Evolutionary conservation across 2,888 invertebrate genomes (phyloP), one percentile per base, ranked within the genome.

Genomic region (Nomada hirtipes): DNA sequence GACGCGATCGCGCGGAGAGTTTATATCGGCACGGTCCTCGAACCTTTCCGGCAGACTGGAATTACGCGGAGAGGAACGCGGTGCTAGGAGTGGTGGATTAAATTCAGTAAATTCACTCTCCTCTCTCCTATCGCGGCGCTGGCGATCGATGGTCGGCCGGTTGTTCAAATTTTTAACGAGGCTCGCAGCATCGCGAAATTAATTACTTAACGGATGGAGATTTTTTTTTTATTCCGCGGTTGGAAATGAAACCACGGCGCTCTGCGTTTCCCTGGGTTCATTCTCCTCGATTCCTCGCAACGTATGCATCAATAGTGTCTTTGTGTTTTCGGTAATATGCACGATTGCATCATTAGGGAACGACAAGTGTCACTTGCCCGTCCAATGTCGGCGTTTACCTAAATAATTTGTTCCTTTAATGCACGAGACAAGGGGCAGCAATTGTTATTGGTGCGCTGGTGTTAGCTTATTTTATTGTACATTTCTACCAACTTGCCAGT

Each of bases 81-180:
- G 61, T 53, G 60, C 20, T 11, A 47, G 53, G 44, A 15, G 50
- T 52, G 26, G 53, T 23, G 55, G 76, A 75, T 59, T 59, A 76
- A 81, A 82, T 82, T 72, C 82, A 55, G 82, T 60, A 72, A 82
- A 76, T 81, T 64, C 55, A 36, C 50, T 73, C 29, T 76, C 36
- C 7, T 36, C 36, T 52, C 44, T 50, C 42, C 81, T 64, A 81
- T 76, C 71, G 81, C 61, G 53, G 52, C 26, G 73, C n/a, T 73
- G 52, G 82, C 63, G 77, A 82, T 74, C 83, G 83, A 83, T 78
- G 76, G 73, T 64, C 69, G 77, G 79, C 68, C 63, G 83, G 83
- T 67, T 71, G 79, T 83, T 79, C 69, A 80, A 83, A 79, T 76
- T 88, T 85, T 86, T 86, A 86, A 88, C 82, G 82, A 88, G 81